Percentiles rank a stretch among this genome's conserved stretches.
phyloP scores from a whole-genome alignment of 1,140 invertebrate genomes.

The Copidosoma floridanum region DNA sequence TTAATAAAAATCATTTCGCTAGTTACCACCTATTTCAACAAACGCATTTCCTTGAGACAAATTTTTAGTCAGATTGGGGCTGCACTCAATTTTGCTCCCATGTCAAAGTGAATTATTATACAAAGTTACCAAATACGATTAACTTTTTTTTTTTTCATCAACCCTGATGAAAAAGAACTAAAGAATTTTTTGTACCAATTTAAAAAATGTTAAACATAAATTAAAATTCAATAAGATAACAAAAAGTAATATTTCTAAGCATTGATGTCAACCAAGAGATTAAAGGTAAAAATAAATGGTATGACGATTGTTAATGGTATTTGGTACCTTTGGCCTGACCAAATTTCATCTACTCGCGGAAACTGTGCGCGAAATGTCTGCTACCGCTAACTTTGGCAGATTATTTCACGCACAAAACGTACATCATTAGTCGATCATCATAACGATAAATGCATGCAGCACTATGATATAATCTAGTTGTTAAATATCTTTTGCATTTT shows the following conservation, averaged over 20 bases:
- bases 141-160: too few species aligned
- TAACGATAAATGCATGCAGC: conserved; percentile 45
- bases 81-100: conserved; percentile 41
- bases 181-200: too few species aligned
- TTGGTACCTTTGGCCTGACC: conserved; percentile 20
- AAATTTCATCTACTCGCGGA: conserved; percentile 21
- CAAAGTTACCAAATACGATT: conserved; percentile 28
- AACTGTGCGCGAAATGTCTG: conserved; percentile 23
- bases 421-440: conserved; percentile 18
- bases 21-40: conserved; percentile 21
- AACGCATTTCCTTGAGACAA: conserved; percentile 19
- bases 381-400: conserved; percentile 18
- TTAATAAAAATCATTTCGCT: conserved; percentile 16
- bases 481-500: conserved; percentile 27
- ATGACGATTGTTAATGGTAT: conserved; percentile 25
- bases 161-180: too few species aligned
- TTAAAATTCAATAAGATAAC: background rate
- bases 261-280: conserved; percentile 10
- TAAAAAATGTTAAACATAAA: background rate
- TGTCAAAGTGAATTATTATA: conserved; percentile 42
- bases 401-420: conserved; percentile 21
- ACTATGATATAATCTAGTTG: conserved; percentile 44
- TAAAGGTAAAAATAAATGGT: conserved; percentile 10
- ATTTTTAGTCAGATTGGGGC: conserved; percentile 28
- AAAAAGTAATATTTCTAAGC: background rate